Evolutionary conservation across 2,888 invertebrate genomes (phyloP), one percentile per base, ranked within the genome.

Genomic region (Ichneumon xanthorius): DNA sequence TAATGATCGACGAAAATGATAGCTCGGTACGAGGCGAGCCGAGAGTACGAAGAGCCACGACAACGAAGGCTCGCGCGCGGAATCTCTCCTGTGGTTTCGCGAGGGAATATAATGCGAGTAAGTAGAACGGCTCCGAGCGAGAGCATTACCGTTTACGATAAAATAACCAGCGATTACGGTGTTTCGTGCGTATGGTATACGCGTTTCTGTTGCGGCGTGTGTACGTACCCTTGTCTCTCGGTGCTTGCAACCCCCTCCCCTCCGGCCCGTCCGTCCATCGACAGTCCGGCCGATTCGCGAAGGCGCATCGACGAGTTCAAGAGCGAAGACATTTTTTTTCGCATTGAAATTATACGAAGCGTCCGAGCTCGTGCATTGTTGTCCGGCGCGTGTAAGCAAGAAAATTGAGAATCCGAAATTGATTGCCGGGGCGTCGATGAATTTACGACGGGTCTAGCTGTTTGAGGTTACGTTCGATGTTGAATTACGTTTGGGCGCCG

Each of bases 151-250:
- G 91, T 91, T 88, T 90, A 90, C 90, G 92, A 92, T 90, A 88
- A 91, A 93, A 93, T 93, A 93, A 92, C 86, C 92, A 90, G 90
- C 92, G 91, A 93, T 93, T 92, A 92, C 89, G 81, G 80, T 87
- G 76, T 82, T 86, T 80, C 81, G 82, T 89, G 89, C 89, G 89
- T 88, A 88, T 86, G 89, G 86, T 87, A 82, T 82, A 88, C 86
- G 61, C 58, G 61, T 65, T 76, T 80, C 50, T 76, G 67, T 76
- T 76, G 53, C 58, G 58, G 63, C 33, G 33, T 65, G 19, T 40
- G 11, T 67, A n/a, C 40, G 67, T 67, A 40, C 40, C 67, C 40
- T 40, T 67, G 40, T 40, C 40, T 19, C 40, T 37, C 67, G 11
- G 19, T 40, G 37, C n/a, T 40, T 40, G 19, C 19, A 6, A 6